Conservation (phyloP, 2,113 vertebrate genomes). For the Girardinichthys multiradiatus region DNA sequence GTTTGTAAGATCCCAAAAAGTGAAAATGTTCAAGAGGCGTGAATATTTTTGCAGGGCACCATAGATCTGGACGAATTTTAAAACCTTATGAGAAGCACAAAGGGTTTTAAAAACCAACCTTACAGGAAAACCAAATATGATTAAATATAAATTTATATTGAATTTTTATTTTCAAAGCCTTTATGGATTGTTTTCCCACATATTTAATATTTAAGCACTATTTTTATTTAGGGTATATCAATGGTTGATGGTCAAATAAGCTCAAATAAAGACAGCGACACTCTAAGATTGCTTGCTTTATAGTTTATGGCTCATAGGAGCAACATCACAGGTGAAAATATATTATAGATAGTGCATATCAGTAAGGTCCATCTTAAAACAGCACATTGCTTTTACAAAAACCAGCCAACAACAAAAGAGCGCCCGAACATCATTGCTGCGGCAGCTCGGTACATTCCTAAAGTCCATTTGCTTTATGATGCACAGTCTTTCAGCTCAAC, state of each 20-base stretch:
- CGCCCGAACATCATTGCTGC: slow-evolving; percentile 16
- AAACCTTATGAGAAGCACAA: too few relatives aligned
- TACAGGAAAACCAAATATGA: too few relatives aligned
- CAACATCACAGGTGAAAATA: slow-evolving; percentile 27
- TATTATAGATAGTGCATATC: slow-evolving; percentile 19
- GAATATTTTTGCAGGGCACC: too few relatives aligned
- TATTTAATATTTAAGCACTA: too few relatives aligned
- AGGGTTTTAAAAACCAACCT: too few relatives aligned
- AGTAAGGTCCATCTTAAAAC: slow-evolving; percentile 13
- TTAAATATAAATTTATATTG: too few relatives aligned
- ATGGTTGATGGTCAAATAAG: neutral
- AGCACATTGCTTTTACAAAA: neutral
- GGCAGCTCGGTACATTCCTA: slow-evolving; percentile 41
- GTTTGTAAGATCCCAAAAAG: too few relatives aligned
- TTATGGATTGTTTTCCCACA: too few relatives aligned
- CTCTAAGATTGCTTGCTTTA: slow-evolving; percentile 29
- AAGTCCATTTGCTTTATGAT: slow-evolving; percentile 63
- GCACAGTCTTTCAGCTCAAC: slow-evolving; percentile 21
- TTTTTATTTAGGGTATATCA: too few relatives aligned
- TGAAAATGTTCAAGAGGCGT: too few relatives aligned
- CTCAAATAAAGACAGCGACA: neutral
- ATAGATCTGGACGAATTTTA: too few relatives aligned
- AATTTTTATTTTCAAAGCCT: too few relatives aligned
- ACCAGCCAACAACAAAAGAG: slow-evolving; percentile 17
- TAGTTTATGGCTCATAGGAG: slow-evolving; percentile 57